phyloP scores from a whole-genome alignment of 2,797 vertebrate genomes.

The Sebastes reedi region DNA sequence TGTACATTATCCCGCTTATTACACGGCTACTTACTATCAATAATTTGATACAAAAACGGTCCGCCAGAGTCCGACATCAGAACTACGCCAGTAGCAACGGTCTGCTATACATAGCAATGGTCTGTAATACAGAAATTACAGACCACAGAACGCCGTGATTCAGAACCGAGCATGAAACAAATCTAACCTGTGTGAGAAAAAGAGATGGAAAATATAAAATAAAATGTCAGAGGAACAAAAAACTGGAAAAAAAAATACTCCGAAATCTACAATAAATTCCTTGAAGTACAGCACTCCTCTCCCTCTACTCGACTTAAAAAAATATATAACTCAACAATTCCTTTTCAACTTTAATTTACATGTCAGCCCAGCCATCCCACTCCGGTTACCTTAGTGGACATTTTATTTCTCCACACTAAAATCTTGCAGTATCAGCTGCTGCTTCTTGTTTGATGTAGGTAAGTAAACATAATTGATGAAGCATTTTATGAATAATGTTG shows the following conservation, averaged over 20 bases:
- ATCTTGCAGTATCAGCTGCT: neutral
- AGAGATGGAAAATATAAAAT: neutral
- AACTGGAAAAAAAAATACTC: neutral
- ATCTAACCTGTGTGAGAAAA: neutral
- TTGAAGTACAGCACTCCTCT: neutral
- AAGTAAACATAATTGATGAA: neutral
- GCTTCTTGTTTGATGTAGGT: neutral
- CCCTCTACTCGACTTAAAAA: neutral
- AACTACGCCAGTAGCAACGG: too few relatives aligned
- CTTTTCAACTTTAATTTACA: neutral
- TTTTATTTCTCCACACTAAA: neutral
- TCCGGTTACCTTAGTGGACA: neutral
- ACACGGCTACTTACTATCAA: too few relatives aligned
- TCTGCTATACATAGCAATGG: too few relatives aligned
- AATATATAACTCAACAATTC: neutral
- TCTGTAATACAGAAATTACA: too few relatives aligned
- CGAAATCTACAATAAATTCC: neutral
- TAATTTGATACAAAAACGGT: too few relatives aligned
- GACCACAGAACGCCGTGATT: too few relatives aligned
- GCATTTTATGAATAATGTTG: neutral
- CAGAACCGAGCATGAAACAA: too few relatives aligned
- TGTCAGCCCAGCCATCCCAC: neutral
- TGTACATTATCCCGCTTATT: too few relatives aligned
- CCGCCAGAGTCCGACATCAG: too few relatives aligned
- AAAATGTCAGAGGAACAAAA: neutral